Base-by-base conservation (phyloP, 2,113 vertebrate species). In the Penelope pileata region DNA sequence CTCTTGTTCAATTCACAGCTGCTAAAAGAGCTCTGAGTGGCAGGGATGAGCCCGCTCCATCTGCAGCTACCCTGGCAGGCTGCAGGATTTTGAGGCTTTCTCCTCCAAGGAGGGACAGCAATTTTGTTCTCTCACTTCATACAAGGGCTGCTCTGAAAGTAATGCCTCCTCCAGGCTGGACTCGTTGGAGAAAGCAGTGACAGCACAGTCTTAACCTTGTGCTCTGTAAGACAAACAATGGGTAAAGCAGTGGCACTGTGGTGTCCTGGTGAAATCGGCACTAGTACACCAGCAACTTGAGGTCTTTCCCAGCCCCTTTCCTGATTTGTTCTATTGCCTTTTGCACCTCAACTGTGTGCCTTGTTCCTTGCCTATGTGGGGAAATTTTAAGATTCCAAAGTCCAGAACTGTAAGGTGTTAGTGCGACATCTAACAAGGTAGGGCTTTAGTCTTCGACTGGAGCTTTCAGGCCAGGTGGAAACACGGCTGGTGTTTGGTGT, bases 51-150 rank as follows among this genome's bases (percentile, higher is more conserved):
- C 29, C 68, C 81, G 51, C 50, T 93, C 75, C 73, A 74, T 32
- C 58, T 72, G 69, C 80, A 88, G 40, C 60, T 13, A 11, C 9
- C 16, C 21, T 60, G 56, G 16, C 45, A 77, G 51, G 50, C 60
- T 83, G 40, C 63, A 67, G 79, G 64, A 51, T 68, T 91, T 77
- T 77, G 47, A 30, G 70, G 64, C 54, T 54, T 83, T 7, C 42
- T 78, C 43, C 27, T 88, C 17, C 21, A 30, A 74, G 77, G 70
- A 48, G 66, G 51, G 72, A n/a, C 14, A 43, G 30, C 40, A 75
- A 3, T 91, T 87, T 84, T 75, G 27, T 86, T 75, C 38, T 85
- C 96, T 96, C 30, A 97, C 23, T 23, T 50, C 48, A 50, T 12
- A 12, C 11, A 50, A 50, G 48, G 10, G 11, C 48, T 50, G 48